These are phyloP conservation scores for Drosophila limbata DNA, from an alignment of 2,888 invertebrate species.

Conservation along the genomic window DNA sequence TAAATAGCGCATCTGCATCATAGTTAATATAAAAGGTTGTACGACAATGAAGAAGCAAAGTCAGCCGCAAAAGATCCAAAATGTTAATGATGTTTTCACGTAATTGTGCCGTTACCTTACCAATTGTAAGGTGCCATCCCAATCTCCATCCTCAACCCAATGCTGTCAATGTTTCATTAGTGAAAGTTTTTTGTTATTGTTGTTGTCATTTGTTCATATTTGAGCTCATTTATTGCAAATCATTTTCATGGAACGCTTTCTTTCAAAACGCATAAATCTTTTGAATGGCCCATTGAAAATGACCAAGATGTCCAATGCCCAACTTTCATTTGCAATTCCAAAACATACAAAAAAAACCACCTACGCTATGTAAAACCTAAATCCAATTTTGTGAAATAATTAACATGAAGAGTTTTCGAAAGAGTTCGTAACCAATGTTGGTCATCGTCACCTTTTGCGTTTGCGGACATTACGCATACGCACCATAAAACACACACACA, in stretches of 20 bases:
- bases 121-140: conserved; percentile 58
- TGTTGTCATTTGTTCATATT: conserved; percentile 37
- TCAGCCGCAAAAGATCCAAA: conserved; percentile 6
- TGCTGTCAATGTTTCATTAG: conserved; percentile 45
- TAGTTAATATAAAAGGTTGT: conserved; percentile 6
- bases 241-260: conserved; percentile 58
- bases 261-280: conserved; percentile 53
- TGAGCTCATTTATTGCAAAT: conserved; percentile 62
- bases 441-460: conserved; percentile 44
- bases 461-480: conserved; percentile 73
- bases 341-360: conserved; percentile 1
- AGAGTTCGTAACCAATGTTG: conserved; percentile 20
- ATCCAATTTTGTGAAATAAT: conserved; percentile 24
- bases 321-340: conserved; percentile 63
- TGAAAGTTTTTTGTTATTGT: conserved; percentile 61
- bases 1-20: conserved; percentile 5
- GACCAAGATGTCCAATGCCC: conserved; percentile 39
- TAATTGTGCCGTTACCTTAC: conserved; percentile 60
- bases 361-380: background rate
- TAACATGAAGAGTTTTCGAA: conserved; percentile 52
- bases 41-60: conserved; percentile 12
- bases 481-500: conserved; percentile 35
- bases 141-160: conserved; percentile 12
- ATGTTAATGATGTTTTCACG: conserved; percentile 49
- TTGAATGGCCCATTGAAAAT: conserved; percentile 43